phyloP scores from a whole-genome alignment of 2,888 invertebrate genomes.

The Hypomecis punctinalis region DNA sequence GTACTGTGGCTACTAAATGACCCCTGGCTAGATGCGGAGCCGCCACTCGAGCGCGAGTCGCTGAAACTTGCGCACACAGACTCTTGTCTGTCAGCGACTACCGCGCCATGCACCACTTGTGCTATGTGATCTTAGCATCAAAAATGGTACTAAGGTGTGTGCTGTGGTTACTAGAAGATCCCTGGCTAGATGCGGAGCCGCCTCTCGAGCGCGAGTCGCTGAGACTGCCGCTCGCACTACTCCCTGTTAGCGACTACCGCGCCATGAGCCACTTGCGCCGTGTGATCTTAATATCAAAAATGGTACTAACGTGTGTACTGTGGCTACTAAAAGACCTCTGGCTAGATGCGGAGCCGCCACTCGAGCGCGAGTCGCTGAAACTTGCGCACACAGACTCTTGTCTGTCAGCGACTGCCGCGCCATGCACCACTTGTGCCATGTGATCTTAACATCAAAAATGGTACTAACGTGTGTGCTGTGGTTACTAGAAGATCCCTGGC shows the following conservation, averaged over 20 bases:
- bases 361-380: conserved; percentile 58
- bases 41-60: conserved; percentile 70
- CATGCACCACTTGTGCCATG: too few relatives aligned
- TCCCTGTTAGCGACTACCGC: conserved; percentile 89
- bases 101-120: too few relatives aligned
- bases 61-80: too few relatives aligned
- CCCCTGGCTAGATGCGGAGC: conserved; percentile 85
- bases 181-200: conserved; percentile 57
- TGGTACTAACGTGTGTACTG: conserved; percentile 64
- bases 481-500: conserved; percentile 86
- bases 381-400: too few relatives aligned
- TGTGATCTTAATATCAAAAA: conserved; percentile 58
- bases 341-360: conserved; percentile 79
- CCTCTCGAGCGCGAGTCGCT: conserved; percentile 75
- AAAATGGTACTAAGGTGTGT: conserved; percentile 87
- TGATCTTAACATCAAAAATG: conserved; percentile 28
- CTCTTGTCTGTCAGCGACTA: too few relatives aligned
- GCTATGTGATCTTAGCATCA: too few relatives aligned
- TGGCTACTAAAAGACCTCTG: too few relatives aligned
- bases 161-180: conserved; percentile 88
- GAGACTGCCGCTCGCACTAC: conserved; percentile 69
- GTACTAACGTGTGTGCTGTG: conserved; percentile 91
- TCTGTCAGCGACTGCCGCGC: too few relatives aligned
- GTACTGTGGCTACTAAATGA: too few relatives aligned
- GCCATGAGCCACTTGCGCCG: conserved; percentile 90